Percentiles rank a stretch among this genome's conserved stretches.
Evolutionary conservation across 2,797 vertebrate genomes (phyloP).

Genomic region (Fistularia tabacaria): DNA sequence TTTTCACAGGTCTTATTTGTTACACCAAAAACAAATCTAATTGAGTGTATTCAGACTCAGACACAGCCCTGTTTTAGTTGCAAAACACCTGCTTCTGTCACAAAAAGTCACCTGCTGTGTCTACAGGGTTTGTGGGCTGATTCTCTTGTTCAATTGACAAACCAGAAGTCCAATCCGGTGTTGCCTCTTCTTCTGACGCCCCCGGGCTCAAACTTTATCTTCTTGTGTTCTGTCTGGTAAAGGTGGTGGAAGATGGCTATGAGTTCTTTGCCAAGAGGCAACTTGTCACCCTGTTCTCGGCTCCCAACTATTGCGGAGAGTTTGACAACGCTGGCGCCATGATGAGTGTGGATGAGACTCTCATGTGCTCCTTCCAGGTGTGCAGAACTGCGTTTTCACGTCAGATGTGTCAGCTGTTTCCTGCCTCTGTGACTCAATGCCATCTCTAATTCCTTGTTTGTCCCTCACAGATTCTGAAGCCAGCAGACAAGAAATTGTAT

Average conservation of each 20-base stretch:
- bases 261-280: constrained; percentile 83
- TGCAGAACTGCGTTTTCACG: not conserved
- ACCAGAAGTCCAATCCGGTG: too few relatives aligned
- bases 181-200: too few relatives aligned
- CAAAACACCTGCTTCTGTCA: too few relatives aligned
- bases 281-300: constrained; percentile 80
- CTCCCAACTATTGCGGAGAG: constrained; percentile 83
- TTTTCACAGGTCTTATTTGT: too few relatives aligned
- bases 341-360: constrained; percentile 84
- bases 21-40: too few relatives aligned
- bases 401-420: too few relatives aligned
- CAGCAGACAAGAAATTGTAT: constrained; percentile 83
- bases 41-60: too few relatives aligned
- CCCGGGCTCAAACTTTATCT: not conserved
- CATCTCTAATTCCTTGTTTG: not conserved
- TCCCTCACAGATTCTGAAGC: constrained; percentile 76
- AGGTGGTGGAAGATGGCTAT: constrained; percentile 83
- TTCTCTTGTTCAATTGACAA: too few relatives aligned
- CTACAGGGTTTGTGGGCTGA: too few relatives aligned
- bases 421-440: too few relatives aligned
- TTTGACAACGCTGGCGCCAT: constrained; percentile 83
- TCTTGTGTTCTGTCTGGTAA: constrained; percentile 7
- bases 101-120: too few relatives aligned
- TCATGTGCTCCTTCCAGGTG: constrained; percentile 85
- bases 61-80: too few relatives aligned